These are phyloP conservation scores for Fringilla coelebs DNA, from an alignment of 2,797 vertebrate species.

Conservation along the genomic window DNA sequence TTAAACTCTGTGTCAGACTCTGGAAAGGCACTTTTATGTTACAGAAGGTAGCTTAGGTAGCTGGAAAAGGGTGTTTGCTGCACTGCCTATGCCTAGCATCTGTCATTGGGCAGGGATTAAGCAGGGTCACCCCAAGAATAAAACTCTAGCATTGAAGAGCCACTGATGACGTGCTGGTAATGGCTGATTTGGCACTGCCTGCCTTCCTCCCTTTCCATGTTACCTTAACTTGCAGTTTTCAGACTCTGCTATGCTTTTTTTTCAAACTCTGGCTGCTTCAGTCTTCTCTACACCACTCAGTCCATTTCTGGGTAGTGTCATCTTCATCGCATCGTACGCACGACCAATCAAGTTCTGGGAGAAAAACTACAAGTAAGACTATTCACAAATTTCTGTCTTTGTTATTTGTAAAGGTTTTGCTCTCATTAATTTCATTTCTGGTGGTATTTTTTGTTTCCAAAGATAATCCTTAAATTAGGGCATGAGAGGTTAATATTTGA, in stretches of 20 bases:
- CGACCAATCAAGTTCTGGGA: slow-evolving; percentile 97
- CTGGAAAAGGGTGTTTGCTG: neutral
- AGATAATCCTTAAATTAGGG: neutral
- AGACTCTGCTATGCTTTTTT: slow-evolving; percentile 96
- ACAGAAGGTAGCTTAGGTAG: neutral
- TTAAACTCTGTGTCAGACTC: neutral
- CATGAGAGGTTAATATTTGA: neutral
- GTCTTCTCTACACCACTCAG: slow-evolving; percentile 92
- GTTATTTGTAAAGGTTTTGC: neutral
- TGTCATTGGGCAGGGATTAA: neutral
- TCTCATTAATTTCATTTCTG: neutral
- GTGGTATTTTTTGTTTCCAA: neutral
- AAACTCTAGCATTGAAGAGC: neutral
- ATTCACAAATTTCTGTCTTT: neutral
- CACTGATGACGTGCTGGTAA: neutral
- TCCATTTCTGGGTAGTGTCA: slow-evolving; percentile 95
- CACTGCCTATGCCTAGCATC: neutral
- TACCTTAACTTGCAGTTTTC: slow-evolving; percentile 73
- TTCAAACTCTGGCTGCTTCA: slow-evolving; percentile 89
- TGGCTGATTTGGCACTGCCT: neutral
- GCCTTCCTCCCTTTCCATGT: neutral
- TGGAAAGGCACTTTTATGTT: neutral
- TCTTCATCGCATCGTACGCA: slow-evolving; percentile 94
- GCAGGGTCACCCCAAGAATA: neutral
- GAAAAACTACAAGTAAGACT: slow-evolving; percentile 94